phyloP scores from a whole-genome alignment of 2,113 vertebrate genomes.

The Calyptommatus sinebrachiatus region DNA sequence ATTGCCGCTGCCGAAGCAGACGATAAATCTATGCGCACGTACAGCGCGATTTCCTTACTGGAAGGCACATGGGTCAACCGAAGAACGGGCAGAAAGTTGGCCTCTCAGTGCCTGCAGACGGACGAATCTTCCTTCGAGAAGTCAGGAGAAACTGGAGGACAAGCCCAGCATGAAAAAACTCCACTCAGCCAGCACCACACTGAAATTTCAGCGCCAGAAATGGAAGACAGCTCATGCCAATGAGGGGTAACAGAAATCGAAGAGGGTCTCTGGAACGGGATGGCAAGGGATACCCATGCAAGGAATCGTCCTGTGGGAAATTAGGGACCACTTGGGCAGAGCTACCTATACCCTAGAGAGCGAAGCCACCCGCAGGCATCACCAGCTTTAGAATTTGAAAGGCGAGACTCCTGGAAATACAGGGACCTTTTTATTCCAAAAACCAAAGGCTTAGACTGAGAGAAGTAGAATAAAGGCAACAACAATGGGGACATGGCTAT shows the following conservation, averaged over 20 bases:
- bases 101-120: slow-evolving; percentile 2
- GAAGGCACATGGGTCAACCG: not conserved
- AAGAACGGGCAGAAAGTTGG: slow-evolving; percentile 8
- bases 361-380: not conserved
- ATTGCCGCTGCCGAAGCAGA: not conserved
- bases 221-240: not conserved
- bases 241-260: not conserved
- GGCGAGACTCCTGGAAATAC: not conserved
- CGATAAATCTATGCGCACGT: not conserved
- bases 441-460: too few relatives aligned
- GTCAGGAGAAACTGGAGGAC: too few relatives aligned
- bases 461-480: slow-evolving; percentile 1
- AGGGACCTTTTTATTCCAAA: not conserved
- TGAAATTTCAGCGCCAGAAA: not conserved
- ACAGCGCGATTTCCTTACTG: not conserved
- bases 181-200: not conserved
- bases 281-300: not conserved
- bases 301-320: not conserved
- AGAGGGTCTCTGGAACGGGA: not conserved
- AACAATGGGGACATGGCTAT: not conserved
- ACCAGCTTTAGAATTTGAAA: not conserved
- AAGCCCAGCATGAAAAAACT: not conserved
- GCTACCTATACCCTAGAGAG: not conserved
- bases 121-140: slow-evolving; percentile 11
- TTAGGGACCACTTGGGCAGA: not conserved